A percentile compares a stretch with the other conserved stretches of the same genome.
Evolutionary conservation across 2,888 invertebrate genomes (phyloP).

Genomic region (Drosophila cognata): DNA sequence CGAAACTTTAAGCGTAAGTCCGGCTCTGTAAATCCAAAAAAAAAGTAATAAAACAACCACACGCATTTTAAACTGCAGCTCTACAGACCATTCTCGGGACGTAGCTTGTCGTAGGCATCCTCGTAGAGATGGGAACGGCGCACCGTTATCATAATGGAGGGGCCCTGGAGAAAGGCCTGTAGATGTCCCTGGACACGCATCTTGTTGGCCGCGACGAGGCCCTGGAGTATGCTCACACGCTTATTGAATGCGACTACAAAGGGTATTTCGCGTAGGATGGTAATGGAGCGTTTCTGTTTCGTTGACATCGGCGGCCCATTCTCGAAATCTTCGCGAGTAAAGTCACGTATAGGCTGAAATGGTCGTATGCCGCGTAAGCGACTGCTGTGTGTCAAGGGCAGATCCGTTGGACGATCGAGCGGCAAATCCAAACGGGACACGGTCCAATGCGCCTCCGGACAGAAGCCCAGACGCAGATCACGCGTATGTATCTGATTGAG

Average conservation of each 20-base stretch:
- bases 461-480: conserved; percentile 93
- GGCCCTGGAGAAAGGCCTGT: conserved; percentile 91
- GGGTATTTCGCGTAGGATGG: conserved; percentile 95
- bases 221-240: conserved; percentile 93
- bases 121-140: conserved; percentile 98
- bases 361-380: conserved; percentile 85
- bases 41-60: not conserved
- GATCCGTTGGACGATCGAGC: conserved; percentile 86
- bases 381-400: conserved; percentile 86
- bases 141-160: conserved; percentile 91
- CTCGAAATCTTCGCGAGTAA: conserved; percentile 88
- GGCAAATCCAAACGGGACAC: conserved; percentile 85
- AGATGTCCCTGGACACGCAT: conserved; percentile 89
- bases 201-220: conserved; percentile 86
- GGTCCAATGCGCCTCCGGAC: conserved; percentile 90
- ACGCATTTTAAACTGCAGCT: not conserved
- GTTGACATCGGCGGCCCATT: conserved; percentile 94
- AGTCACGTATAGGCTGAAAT: conserved; percentile 86
- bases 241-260: conserved; percentile 97
- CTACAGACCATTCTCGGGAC: conserved; percentile 91
- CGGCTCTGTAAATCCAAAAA: conserved; percentile 88
- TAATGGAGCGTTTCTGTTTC: conserved; percentile 94
- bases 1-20: conserved; percentile 94
- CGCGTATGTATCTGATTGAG: conserved; percentile 93
- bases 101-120: conserved; percentile 97